Conservation (phyloP, 1,140 invertebrate species). For the Drosophila subpulchrella region DNA sequence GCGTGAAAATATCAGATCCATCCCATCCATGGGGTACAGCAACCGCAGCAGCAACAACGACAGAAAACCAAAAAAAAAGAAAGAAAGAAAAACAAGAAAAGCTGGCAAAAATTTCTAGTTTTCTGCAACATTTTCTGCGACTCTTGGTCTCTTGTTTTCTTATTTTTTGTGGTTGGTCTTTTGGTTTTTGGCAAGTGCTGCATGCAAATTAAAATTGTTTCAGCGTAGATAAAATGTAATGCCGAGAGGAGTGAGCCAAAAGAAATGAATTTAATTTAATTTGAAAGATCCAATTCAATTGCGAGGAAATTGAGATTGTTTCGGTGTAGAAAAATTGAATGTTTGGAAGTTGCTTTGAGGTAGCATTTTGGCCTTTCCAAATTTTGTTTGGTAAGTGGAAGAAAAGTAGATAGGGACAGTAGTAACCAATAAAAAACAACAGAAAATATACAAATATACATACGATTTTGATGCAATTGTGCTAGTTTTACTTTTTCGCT, state of each 20-base stretch:
- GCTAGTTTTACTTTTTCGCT: no score
- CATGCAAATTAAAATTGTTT: conserved; percentile 49
- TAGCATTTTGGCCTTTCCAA: background rate
- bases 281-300: conserved; percentile 23
- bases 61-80: conserved; percentile 17
- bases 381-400: background rate
- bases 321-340: background rate
- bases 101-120: conserved; percentile 34
- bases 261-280: conserved; percentile 34
- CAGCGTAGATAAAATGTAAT: conserved; percentile 27
- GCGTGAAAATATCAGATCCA: conserved; percentile 79
- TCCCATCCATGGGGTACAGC: conserved; percentile 50
- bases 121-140: conserved; percentile 35
- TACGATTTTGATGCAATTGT: no score
- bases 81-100: conserved; percentile 21
- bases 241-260: conserved; percentile 14
- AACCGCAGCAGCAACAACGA: conserved; percentile 21
- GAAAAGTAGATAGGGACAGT: background rate
- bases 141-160: conserved; percentile 13
- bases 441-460: no score
- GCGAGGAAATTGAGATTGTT: background rate
- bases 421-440: background rate
- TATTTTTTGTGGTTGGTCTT: conserved; percentile 8
- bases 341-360: background rate
- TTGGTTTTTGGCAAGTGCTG: conserved; percentile 22